A percentile compares a stretch with the other conserved stretches of the same genome.
Evolutionary conservation across 2,888 invertebrate species (phyloP).

Genomic region (Polietes domitor): DNA sequence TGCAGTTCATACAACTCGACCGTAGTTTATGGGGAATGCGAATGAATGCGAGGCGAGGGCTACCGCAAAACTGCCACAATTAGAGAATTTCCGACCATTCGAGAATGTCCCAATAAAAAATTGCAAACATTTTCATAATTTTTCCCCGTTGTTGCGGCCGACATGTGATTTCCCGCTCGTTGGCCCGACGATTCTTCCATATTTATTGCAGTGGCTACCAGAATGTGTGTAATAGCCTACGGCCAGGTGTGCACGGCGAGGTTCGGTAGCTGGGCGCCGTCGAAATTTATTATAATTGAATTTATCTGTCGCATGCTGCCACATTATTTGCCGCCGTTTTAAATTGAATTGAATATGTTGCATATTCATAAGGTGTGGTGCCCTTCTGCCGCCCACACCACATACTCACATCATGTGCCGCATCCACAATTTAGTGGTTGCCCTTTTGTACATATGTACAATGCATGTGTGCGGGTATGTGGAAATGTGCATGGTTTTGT

Average conservation of each 20-base stretch:
- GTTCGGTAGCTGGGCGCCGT: conserved; percentile 36
- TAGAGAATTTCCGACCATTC: conserved; percentile 62
- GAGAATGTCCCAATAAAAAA: conserved; percentile 56
- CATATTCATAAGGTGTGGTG: conserved; percentile 56
- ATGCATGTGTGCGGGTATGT: background rate
- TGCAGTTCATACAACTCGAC: conserved; percentile 36
- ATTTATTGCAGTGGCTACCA: conserved; percentile 7
- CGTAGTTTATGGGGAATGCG: conserved; percentile 39
- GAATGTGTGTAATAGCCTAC: conserved; percentile 37
- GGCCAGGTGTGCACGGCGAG: conserved; percentile 52
- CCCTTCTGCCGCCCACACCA: conserved; percentile 11
- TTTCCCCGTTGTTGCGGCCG: conserved; percentile 53
- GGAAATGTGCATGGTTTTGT: background rate
- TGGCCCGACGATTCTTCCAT: conserved; percentile 4
- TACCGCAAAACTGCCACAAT: conserved; percentile 62
- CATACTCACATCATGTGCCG: conserved; percentile 42
- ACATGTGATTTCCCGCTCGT: conserved; percentile 20
- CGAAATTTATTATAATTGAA: conserved; percentile 65
- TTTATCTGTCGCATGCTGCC: conserved; percentile 64
- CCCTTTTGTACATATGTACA: conserved; percentile 11
- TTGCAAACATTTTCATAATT: conserved; percentile 59
- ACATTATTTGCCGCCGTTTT: conserved; percentile 61
- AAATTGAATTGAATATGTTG: conserved; percentile 67
- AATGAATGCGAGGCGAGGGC: conserved; percentile 4
- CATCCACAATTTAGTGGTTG: conserved; percentile 66